A percentile compares a stretch with the other conserved stretches of the same genome.
phyloP scores from a whole-genome alignment of 2,888 invertebrate species.

The Salpingus planirostris region DNA sequence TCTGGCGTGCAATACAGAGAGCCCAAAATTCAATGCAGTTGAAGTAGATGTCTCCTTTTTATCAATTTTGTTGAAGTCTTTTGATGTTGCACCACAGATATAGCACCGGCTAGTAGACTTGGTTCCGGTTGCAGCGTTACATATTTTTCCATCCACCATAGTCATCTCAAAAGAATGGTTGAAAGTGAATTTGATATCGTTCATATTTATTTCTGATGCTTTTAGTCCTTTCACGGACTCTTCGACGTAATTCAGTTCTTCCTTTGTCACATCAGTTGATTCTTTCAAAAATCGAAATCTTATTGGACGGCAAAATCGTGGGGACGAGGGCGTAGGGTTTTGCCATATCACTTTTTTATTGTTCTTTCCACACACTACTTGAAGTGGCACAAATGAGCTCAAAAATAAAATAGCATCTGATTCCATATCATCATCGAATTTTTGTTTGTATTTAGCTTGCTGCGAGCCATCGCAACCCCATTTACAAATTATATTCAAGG shows the following conservation, averaged over 20 bases:
- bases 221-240: background rate
- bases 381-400: slow-evolving; percentile 20
- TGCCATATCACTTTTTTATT: slow-evolving; percentile 22
- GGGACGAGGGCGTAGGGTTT: slow-evolving; percentile 25
- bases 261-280: slow-evolving; percentile 20
- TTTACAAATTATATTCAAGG: slow-evolving; percentile 13
- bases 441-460: slow-evolving; percentile 24
- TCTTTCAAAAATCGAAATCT: slow-evolving; percentile 23
- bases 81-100: slow-evolving; percentile 16
- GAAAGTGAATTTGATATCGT: background rate
- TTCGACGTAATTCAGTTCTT: slow-evolving; percentile 16
- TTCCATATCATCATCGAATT: slow-evolving; percentile 16
- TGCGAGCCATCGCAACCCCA: slow-evolving; percentile 25
- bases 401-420: slow-evolving; percentile 26
- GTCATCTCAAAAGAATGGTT: slow-evolving; percentile 13
- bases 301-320: slow-evolving; percentile 26
- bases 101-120: slow-evolving; percentile 18
- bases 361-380: slow-evolving; percentile 11
- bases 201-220: background rate
- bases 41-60: slow-evolving; percentile 3
- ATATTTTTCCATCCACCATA: slow-evolving; percentile 26
- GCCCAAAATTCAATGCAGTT: slow-evolving; percentile 12
- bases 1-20: slow-evolving; percentile 16
- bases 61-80: slow-evolving; percentile 10
- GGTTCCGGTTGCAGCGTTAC: slow-evolving; percentile 21